Percentiles rank a stretch among this genome's conserved stretches.
Evolutionary conservation across 1,140 invertebrate species (phyloP).

Genomic region (Spodoptera frugiperda): DNA sequence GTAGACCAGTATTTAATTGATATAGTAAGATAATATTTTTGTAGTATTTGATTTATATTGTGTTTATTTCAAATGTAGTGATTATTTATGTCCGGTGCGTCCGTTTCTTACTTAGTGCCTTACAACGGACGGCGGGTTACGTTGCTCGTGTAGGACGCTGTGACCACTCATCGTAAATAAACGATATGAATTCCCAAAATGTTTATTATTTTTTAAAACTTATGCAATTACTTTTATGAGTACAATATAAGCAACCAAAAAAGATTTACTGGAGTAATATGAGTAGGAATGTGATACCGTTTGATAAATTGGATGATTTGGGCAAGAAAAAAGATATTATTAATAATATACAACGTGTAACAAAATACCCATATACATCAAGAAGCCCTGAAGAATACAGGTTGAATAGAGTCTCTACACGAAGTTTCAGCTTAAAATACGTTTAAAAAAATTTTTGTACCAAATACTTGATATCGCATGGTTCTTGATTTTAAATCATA

Average conservation of each 20-base stretch:
- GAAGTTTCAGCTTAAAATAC: too few species aligned
- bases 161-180: conserved; percentile 68
- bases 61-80: conserved; percentile 49
- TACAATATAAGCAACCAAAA: neutral
- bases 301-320: too few species aligned
- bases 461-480: too few species aligned
- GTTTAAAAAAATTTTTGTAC: too few species aligned
- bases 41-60: conserved; percentile 57
- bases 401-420: too few species aligned
- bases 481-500: too few species aligned
- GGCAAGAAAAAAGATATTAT: too few species aligned
- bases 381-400: too few species aligned
- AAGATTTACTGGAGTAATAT: too few species aligned
- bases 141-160: conserved; percentile 73
- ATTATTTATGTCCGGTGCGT: conserved; percentile 65
- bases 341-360: too few species aligned
- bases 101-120: conserved; percentile 78
- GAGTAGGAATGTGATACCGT: too few species aligned
- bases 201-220: conserved; percentile 33
- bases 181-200: conserved; percentile 49
- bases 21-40: conserved; percentile 68
- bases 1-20: conserved; percentile 46
- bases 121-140: conserved; percentile 75
- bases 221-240: neutral
- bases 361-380: too few species aligned